phyloP scores from a whole-genome alignment of 1,140 invertebrate genomes.

The Drosophila kanapiae region DNA sequence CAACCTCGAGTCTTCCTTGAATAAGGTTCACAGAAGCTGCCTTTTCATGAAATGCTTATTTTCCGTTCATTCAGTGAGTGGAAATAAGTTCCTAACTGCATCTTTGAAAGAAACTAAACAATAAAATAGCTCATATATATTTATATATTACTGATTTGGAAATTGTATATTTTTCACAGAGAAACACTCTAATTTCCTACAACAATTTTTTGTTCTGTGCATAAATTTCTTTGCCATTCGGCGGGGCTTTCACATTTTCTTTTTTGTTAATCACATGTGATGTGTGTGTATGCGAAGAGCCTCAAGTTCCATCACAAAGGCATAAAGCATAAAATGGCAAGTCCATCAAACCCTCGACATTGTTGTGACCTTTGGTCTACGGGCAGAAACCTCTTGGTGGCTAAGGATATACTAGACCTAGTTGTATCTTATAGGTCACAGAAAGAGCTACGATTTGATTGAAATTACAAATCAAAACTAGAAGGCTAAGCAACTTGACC shows the following conservation, averaged over 20 bases:
- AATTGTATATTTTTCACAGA: not conserved
- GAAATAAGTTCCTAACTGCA: too few species aligned
- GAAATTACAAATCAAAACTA: not conserved
- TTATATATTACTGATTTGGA: too few species aligned
- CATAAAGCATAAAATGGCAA: not conserved
- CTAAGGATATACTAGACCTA: not conserved
- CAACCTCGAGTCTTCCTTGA: too few species aligned
- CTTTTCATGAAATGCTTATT: too few species aligned
- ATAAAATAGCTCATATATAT: too few species aligned
- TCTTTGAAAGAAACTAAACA: too few species aligned
- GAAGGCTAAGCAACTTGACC: not conserved
- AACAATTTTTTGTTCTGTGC: not conserved
- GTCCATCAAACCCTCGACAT: not conserved
- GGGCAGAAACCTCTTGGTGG: not conserved
- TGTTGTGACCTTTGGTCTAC: not conserved
- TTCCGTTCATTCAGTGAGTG: too few species aligned
- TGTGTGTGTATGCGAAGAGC: constrained; percentile 1
- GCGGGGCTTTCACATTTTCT: constrained; percentile 9
- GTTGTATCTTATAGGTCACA: not conserved
- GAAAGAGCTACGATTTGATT: not conserved
- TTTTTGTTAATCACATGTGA: constrained; percentile 4
- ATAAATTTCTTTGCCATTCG: not conserved
- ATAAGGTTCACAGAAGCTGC: too few species aligned
- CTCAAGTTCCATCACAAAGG: constrained; percentile 1
- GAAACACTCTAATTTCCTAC: not conserved